Conservation (phyloP, 2,888 invertebrate species). For the Rhabditoides inermis region DNA sequence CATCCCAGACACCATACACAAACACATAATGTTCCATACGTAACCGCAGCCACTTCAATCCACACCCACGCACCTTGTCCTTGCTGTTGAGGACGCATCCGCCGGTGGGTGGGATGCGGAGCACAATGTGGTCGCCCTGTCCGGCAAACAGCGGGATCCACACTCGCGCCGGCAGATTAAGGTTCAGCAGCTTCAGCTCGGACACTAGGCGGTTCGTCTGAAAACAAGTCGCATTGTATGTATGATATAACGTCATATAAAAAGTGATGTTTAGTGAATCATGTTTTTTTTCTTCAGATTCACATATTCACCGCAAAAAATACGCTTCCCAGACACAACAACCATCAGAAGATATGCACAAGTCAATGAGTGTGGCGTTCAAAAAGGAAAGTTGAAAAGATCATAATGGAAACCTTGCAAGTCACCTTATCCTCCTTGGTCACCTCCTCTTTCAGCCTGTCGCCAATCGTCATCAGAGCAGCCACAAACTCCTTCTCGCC, state of each 20-base stretch:
- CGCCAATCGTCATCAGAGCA: conserved; percentile 77
- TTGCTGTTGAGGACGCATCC: conserved; percentile 97
- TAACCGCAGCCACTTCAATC: background rate
- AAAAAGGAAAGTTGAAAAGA: background rate
- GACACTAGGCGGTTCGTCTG: conserved; percentile 64
- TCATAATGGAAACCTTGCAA: background rate
- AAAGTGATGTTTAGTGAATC: too few relatives aligned
- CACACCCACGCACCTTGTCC: conserved; percentile 66
- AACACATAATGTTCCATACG: conserved; percentile 1
- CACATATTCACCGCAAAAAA: too few relatives aligned
- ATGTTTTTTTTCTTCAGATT: too few relatives aligned
- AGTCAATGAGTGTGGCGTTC: background rate
- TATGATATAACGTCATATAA: too few relatives aligned
- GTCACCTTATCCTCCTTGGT: conserved; percentile 77
- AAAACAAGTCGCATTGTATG: too few relatives aligned
- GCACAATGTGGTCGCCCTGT: conserved; percentile 74
- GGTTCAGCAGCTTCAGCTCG: conserved; percentile 82
- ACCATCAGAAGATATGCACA: too few relatives aligned
- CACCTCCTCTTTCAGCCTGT: conserved; percentile 70
- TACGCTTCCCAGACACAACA: too few relatives aligned
- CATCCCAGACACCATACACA: conserved; percentile 4
- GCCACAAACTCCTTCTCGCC: conserved; percentile 78
- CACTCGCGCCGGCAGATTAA: conserved; percentile 91
- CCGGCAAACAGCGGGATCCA: conserved; percentile 84
- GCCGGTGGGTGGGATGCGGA: conserved; percentile 89